Evolutionary conservation across 2,113 vertebrate species (phyloP).

Genomic region (Sphyrna mokarran): DNA sequence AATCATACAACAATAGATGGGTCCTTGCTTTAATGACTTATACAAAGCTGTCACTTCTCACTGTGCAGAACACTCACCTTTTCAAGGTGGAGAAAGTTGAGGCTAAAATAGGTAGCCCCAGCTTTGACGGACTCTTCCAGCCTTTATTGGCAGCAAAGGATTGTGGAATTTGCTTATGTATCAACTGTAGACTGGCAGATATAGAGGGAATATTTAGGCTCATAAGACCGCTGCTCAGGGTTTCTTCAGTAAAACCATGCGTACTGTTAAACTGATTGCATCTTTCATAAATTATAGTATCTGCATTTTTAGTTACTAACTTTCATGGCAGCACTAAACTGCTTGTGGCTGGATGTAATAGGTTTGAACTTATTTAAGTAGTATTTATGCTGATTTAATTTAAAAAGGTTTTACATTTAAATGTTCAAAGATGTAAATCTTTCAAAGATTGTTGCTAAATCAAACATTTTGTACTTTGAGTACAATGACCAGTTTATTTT

Average conservation of each 20-base stretch:
- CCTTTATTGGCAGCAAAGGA: neutral
- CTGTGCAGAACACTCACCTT: neutral
- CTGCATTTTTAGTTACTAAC: neutral
- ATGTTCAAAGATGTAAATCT: neutral
- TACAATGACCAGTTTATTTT: neutral
- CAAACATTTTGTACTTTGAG: neutral
- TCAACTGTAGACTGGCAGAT: neutral
- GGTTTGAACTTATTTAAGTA: neutral
- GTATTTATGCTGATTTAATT: neutral
- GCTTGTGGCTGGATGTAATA: neutral
- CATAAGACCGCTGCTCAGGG: neutral
- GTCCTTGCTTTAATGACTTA: neutral
- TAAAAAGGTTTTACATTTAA: neutral
- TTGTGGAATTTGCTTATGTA: neutral
- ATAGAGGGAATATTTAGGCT: neutral
- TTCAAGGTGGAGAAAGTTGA: neutral
- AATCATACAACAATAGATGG: neutral
- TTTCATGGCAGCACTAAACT: neutral
- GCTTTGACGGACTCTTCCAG: too few relatives aligned
- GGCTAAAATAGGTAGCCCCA: neutral
- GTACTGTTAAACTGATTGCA: neutral
- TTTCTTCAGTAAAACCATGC: neutral
- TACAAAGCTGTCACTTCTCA: neutral
- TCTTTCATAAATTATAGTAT: neutral
- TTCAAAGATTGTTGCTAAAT: neutral